Percentiles rank a stretch among this genome's conserved stretches.
Evolutionary conservation across 2,113 vertebrate genomes (phyloP).

Genomic region (Leuciscus idus): DNA sequence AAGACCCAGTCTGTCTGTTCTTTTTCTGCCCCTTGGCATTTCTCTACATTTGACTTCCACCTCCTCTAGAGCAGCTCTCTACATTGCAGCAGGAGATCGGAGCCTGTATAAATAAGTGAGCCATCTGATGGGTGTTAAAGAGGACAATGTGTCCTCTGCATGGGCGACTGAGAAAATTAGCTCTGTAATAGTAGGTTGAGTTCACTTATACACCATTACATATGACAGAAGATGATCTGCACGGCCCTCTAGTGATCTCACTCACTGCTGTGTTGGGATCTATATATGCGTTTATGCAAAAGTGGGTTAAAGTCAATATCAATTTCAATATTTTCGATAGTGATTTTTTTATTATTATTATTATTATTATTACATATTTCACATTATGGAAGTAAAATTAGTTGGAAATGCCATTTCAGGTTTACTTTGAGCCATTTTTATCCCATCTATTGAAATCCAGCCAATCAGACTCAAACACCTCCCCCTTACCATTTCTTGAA

Average conservation of each 20-base stretch:
- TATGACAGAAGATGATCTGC: slow-evolving; percentile 29
- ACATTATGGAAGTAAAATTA: neutral
- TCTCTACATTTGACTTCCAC: neutral
- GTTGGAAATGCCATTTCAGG: neutral
- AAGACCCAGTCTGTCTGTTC: neutral
- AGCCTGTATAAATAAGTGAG: slow-evolving; percentile 23
- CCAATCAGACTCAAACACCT: neutral
- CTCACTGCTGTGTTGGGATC: neutral
- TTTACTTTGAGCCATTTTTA: neutral
- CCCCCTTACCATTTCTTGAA: neutral
- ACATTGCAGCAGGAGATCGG: neutral
- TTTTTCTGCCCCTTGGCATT: neutral
- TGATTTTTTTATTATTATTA: too few species aligned
- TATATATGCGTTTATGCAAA: neutral
- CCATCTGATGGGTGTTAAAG: neutral
- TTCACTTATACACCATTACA: neutral
- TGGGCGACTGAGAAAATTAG: slow-evolving; percentile 4
- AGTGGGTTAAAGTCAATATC: neutral
- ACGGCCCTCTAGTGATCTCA: neutral
- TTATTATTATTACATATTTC: neutral
- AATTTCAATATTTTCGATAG: neutral
- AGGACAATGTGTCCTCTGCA: slow-evolving; percentile 40
- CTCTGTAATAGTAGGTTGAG: slow-evolving; percentile 15
- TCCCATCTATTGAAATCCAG: neutral
- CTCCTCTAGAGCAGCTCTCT: neutral